phyloP scores from a whole-genome alignment of 30 jellyfish, hydroid and myxozoan species.

The Pelagia noctiluca region DNA sequence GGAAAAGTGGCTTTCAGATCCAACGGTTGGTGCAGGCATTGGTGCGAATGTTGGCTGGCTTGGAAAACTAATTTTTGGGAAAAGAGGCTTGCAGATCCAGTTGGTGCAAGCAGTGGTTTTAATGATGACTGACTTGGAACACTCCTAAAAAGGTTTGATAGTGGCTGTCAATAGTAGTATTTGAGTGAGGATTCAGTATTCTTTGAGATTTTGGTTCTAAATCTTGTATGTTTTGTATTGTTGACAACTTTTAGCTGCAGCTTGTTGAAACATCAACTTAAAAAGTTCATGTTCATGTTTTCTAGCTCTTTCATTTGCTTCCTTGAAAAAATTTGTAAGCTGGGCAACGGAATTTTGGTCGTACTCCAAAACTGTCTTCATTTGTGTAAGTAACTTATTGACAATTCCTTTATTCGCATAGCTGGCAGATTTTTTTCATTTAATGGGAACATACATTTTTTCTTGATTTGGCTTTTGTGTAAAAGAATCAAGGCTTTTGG shows the following conservation, averaged over 20 bases:
- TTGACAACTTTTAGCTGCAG: conserved; percentile 12
- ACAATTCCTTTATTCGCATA: conserved; percentile 41
- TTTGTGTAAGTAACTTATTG: conserved; percentile 30
- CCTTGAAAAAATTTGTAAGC: conserved; percentile 31
- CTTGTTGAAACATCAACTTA: conserved; percentile 37
- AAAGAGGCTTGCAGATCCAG: too few species aligned
- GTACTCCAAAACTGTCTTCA: conserved; percentile 32
- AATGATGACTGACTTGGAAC: too few species aligned
- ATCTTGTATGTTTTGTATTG: conserved; percentile 26
- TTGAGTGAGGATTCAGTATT: conserved; percentile 45
- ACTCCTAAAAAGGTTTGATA: conserved; percentile 27
- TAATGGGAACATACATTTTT: conserved; percentile 27
- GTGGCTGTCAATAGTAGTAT: conserved; percentile 29
- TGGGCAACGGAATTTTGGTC: conserved; percentile 46
- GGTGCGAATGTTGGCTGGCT: background rate
- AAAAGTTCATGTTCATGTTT: conserved; percentile 40
- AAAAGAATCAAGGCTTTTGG: conserved; percentile 24
- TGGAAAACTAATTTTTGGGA: too few species aligned
- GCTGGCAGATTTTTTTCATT: conserved; percentile 47
- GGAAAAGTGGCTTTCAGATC: background rate
- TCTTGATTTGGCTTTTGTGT: conserved; percentile 36
- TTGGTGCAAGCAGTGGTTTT: too few species aligned
- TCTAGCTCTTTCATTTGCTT: conserved; percentile 56
- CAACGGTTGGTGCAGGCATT: conserved; percentile 1
- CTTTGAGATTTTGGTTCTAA: conserved; percentile 41